A percentile compares a stretch with the other conserved stretches of the same genome.
These are phyloP conservation scores for Lepisosteus oculatus DNA, from an alignment of 2,113 vertebrate genomes.

Conservation along the genomic window DNA sequence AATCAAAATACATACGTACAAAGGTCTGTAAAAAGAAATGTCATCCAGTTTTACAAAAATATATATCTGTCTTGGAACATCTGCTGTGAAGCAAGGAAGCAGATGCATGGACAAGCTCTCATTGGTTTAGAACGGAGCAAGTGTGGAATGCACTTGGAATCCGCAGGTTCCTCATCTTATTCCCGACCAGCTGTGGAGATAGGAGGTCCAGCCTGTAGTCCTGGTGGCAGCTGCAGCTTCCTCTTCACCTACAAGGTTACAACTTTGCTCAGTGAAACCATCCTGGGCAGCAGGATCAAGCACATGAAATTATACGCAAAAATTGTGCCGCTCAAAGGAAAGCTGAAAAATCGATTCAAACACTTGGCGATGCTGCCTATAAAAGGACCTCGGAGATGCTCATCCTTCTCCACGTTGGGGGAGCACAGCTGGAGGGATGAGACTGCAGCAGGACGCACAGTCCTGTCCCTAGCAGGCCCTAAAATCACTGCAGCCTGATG, in stretches of 20 bases:
- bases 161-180: slow-evolving; percentile 69
- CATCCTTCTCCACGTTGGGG: too few species aligned
- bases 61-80: slow-evolving; percentile 21
- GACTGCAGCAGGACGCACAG: too few species aligned
- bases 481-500: too few species aligned
- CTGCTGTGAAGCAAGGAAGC: background rate
- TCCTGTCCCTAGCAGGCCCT: too few species aligned
- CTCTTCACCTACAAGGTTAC: slow-evolving; percentile 75
- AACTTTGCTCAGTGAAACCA: background rate
- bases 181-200: slow-evolving; percentile 98
- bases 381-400: too few species aligned
- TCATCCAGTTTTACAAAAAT: slow-evolving; percentile 54
- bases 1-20: too few species aligned
- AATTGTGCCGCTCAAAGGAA: too few species aligned
- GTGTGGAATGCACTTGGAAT: slow-evolving; percentile 34
- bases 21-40: background rate
- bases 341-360: too few species aligned
- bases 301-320: too few species aligned
- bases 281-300: too few species aligned
- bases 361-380: too few species aligned
- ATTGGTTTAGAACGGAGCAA: background rate
- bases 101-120: background rate
- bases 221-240: slow-evolving; percentile 64
- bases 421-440: too few species aligned
- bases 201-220: slow-evolving; percentile 87